Base-by-base conservation (phyloP, 64 coral and sea anemone species). In the Actinia equina region DNA sequence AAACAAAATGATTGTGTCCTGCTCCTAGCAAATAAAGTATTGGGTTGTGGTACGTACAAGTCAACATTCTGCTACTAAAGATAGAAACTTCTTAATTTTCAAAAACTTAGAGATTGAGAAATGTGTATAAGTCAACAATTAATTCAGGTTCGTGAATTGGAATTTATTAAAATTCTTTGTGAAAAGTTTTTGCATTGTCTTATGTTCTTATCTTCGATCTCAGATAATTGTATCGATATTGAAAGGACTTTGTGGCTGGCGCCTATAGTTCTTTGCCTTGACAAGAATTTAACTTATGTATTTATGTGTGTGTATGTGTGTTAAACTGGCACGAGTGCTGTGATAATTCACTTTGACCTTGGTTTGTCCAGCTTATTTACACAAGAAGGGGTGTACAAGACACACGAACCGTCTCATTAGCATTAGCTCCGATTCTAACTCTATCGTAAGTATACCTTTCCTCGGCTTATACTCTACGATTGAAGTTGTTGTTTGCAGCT, bases 201-300 rank as follows among this genome's bases (percentile, higher is more conserved):
- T n/a, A 22, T 71, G 65, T 71, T 71, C 65, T 71, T 71, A 71
- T 71, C 65, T 71, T 10, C 65, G 22, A 71, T 71, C 65, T 71
- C 22, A 8, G n/a, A 25, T 71, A 37, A 71, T 71, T 71, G 65
- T 26, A 71, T 71, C 30, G 65, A 71, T 27, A 27, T 71, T 71
- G 65, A 71, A 71, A 71, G 65, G 23, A 71, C n/a, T 71, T 71
- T 12, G 65, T 71, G n/a, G 65, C 23, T 71, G 65, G 65, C 65
- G 65, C 65, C 65, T 71, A 5, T 71, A 18, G 3, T 26, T 71
- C 65, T 71, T 27, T 10, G 6, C 25, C 23, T 25, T 23, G 23
- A 27, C 22, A 27, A 25, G 65, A 71, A 71, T 71, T 71, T 71
- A 25, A 71, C 65, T 71, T 26, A 27, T 14, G 65, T 37, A 25